A percentile compares a stretch with the other conserved stretches of the same genome.
Conservation (phyloP, 92 coral and sea anemone species). For the Nematostella vectensis region DNA sequence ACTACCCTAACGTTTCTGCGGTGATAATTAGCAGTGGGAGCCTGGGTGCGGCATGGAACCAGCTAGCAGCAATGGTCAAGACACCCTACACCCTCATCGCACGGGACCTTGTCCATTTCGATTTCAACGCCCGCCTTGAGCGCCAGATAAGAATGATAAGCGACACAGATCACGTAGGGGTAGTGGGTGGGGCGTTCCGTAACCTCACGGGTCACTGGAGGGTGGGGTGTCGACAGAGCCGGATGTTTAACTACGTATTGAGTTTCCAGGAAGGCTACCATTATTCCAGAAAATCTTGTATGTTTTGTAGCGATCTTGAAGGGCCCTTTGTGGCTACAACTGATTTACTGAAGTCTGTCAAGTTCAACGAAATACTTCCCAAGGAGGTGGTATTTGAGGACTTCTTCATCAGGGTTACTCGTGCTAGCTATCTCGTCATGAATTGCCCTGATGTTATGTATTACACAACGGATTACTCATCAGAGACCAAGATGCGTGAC, state of each 20-base stretch:
- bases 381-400: conserved; percentile 24
- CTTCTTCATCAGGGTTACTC: conserved; percentile 21
- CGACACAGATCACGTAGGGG: conserved; percentile 13
- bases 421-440: conserved; percentile 19
- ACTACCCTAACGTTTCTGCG: too few relatives aligned
- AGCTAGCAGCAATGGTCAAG: conserved; percentile 1
- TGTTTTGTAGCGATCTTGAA: conserved; percentile 26
- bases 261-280: conserved; percentile 31
- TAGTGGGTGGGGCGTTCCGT: conserved; percentile 34
- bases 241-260: conserved; percentile 21
- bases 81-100: conserved; percentile 32
- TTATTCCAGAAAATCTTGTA: conserved; percentile 29
- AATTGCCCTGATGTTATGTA: conserved; percentile 42
- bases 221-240: conserved; percentile 25
- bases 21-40: not conserved
- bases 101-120: conserved; percentile 23
- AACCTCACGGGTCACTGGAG: conserved; percentile 35
- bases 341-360: conserved; percentile 20
- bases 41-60: conserved; percentile 25
- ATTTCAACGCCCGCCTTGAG: conserved; percentile 20
- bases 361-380: conserved; percentile 23
- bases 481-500: conserved; percentile 9
- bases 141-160: conserved; percentile 25
- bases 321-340: conserved; percentile 35
- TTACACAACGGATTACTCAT: conserved; percentile 28